These are phyloP conservation scores for Tanypteryx hageni DNA, from an alignment of 2,888 invertebrate genomes.

Conservation along the genomic window DNA sequence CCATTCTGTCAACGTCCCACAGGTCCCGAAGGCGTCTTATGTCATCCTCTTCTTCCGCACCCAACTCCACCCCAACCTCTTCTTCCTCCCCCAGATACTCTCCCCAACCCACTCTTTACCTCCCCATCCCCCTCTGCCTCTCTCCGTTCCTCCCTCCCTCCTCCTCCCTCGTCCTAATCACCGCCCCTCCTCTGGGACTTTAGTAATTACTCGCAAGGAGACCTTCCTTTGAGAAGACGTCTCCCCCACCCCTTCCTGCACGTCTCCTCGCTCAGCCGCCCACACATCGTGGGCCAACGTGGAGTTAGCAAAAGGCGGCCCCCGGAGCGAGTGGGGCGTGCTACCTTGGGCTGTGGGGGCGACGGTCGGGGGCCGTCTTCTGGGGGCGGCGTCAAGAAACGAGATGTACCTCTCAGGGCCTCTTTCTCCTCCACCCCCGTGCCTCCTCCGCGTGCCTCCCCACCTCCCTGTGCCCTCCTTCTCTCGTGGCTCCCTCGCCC, in stretches of 20 bases:
- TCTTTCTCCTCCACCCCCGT: too few species aligned
- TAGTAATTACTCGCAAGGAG: constrained; percentile 49
- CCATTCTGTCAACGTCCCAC: constrained; percentile 48
- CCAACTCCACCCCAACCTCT: neutral
- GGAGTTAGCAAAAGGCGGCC: neutral
- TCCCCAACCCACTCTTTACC: neutral
- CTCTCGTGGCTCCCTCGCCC: too few species aligned
- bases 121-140: neutral
- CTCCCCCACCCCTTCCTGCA: neutral
- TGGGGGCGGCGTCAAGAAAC: neutral
- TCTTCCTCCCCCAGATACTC: neutral
- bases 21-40: constrained; percentile 56
- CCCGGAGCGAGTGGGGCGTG: neutral
- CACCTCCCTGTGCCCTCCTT: too few species aligned
- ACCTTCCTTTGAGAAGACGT: neutral
- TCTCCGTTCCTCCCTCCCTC: neutral
- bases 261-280: too few species aligned
- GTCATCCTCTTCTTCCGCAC: constrained; percentile 38
- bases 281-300: too few species aligned
- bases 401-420: neutral
- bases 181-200: constrained; percentile 40
- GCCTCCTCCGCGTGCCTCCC: too few species aligned
- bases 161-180: neutral
- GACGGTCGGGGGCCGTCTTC: neutral
- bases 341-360: neutral